Percentiles rank a stretch among this genome's conserved stretches.
These are phyloP conservation scores for Drosophila testacea DNA, from an alignment of 2,888 invertebrate genomes.

Conservation along the genomic window DNA sequence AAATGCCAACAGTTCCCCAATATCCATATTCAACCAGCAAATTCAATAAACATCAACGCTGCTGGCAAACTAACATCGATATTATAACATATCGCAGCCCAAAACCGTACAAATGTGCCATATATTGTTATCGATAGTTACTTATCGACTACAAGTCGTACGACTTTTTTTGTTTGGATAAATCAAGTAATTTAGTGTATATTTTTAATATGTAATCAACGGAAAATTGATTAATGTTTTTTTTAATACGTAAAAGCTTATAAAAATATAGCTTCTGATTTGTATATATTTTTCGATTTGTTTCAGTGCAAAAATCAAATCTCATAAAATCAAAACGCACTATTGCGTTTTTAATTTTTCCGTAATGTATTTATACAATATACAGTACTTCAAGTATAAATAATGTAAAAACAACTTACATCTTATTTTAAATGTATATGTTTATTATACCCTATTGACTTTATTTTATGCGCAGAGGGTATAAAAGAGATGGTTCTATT, in stretches of 20 bases:
- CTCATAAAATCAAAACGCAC: too few relatives aligned
- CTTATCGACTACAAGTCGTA: not conserved
- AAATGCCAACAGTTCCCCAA: constrained; percentile 87
- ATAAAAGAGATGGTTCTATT: constrained; percentile 19
- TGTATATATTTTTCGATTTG: too few relatives aligned
- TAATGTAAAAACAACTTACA: not conserved
- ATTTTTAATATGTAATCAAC: not conserved
- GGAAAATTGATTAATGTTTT: too few relatives aligned
- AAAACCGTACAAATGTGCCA: not conserved
- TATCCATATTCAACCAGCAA: constrained; percentile 85
- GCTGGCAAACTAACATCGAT: constrained; percentile 30
- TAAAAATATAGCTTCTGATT: too few relatives aligned
- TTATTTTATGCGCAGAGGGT: constrained; percentile 20
- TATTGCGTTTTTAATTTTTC: too few relatives aligned
- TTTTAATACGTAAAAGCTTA: too few relatives aligned
- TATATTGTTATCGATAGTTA: constrained; percentile 6
- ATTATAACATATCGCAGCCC: constrained; percentile 20
- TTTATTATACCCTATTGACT: not conserved
- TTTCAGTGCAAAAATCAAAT: too few relatives aligned
- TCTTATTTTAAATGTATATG: not conserved
- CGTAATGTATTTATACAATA: too few relatives aligned
- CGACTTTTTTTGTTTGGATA: not conserved
- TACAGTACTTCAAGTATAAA: not conserved
- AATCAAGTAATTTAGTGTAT: not conserved
- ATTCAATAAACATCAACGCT: constrained; percentile 57